Evolutionary conservation across 2,113 vertebrate genomes (phyloP), one percentile per base, ranked within the genome.

Genomic region (Girardinichthys multiradiatus): DNA sequence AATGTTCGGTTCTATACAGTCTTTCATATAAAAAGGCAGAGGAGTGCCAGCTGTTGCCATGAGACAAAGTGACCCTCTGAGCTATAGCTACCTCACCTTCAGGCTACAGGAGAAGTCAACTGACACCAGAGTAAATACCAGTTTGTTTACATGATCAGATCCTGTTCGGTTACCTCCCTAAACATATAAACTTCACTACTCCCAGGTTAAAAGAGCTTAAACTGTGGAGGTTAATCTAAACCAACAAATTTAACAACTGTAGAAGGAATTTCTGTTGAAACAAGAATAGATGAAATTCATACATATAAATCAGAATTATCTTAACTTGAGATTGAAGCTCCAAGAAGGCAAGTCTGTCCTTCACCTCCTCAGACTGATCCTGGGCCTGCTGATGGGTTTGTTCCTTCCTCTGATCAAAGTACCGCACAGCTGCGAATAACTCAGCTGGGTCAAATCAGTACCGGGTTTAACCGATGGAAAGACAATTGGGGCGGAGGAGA

Each of bases 251-350:
- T 6, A 39, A 39, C 37, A 13, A 39, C 37, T 12, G 37, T 39
- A 39, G 37, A 39, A 39, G 10, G 13, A 12, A 39, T 39, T 39
- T 39, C 37, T 11, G 37, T 2, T 39, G 6, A 11, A 39, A 39
- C 37, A 11, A 39, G 37, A 31, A 59, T 2, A 28, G 42, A 62
- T 21, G 29, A 9, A 42, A 30, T 29, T 29, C 7, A 28, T 2
- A 31, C 6, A 17, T 60, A 30, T 21, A 30, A 60, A 60, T 31
- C 15, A 60, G 2, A 37, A 35, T n/a, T 26, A 6, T 26, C 7
- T 27, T 26, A 65, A 95, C 94, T 91, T 94, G 92, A 66, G 94
- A 89, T 74, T 95, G 94, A 51, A 95, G 94, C 82, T 94, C 88
- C 81, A 95, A 74, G 74, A 95, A 95, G 9, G 90, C 83, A 69